Evolutionary conservation across 2,888 invertebrate genomes (phyloP).

Genomic region (Megamerina dolium): DNA sequence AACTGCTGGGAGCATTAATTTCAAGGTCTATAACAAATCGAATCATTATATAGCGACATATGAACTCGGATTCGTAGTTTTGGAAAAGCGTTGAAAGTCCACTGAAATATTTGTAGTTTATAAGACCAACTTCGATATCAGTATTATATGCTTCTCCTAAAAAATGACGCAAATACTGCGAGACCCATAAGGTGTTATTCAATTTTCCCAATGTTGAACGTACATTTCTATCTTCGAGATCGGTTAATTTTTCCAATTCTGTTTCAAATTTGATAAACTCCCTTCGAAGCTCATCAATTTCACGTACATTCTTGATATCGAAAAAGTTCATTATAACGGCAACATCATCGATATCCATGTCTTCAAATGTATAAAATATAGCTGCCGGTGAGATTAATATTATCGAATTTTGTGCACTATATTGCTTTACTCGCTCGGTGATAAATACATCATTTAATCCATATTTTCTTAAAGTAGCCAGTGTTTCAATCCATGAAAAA

Average conservation of each 20-base stretch:
- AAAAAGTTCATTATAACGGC: slow-evolving; percentile 17
- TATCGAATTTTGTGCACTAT: slow-evolving; percentile 9
- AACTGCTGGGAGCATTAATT: slow-evolving; percentile 14
- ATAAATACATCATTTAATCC: slow-evolving; percentile 24
- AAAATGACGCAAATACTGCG: slow-evolving; percentile 18
- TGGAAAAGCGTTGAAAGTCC: slow-evolving; percentile 15
- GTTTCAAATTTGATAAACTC: slow-evolving; percentile 18
- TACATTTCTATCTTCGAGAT: too few species aligned
- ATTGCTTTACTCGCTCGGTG: slow-evolving; percentile 18
- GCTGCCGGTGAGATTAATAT: too few species aligned
- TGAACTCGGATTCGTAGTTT: slow-evolving; percentile 16
- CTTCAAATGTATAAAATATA: too few species aligned
- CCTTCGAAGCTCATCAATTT: slow-evolving; percentile 12
- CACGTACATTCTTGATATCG: not conserved
- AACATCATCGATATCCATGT: slow-evolving; percentile 20
- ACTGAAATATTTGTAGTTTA: slow-evolving; percentile 20
- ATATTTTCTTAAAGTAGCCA: slow-evolving; percentile 22
- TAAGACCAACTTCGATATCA: slow-evolving; percentile 17
- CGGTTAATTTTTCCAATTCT: slow-evolving; percentile 11
- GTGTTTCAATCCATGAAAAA: slow-evolving; percentile 23
- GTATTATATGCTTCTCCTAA: slow-evolving; percentile 10
- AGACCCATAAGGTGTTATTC: slow-evolving; percentile 18
- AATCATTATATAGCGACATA: slow-evolving; percentile 23
- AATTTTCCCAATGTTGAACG: slow-evolving; percentile 9
- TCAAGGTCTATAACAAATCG: slow-evolving; percentile 23